These are phyloP conservation scores for Calliopsis andreniformis DNA, from an alignment of 1,140 invertebrate species.

Conservation along the genomic window DNA sequence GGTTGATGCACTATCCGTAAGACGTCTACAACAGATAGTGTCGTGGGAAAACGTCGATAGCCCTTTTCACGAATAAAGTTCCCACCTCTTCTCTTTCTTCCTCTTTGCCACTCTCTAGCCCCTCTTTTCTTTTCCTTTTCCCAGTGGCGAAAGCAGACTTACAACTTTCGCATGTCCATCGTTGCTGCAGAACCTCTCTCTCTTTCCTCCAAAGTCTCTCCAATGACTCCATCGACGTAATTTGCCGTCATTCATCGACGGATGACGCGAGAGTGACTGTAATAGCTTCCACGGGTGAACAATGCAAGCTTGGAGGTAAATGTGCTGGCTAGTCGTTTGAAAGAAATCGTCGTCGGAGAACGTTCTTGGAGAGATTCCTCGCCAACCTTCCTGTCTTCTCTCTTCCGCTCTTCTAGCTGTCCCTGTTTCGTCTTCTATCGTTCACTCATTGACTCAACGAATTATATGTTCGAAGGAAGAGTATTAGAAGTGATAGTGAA, in stretches of 20 bases:
- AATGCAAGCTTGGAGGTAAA: slow-evolving; percentile 42
- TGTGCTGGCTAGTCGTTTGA: slow-evolving; percentile 18
- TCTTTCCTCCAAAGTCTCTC: too few relatives aligned
- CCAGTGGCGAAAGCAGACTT: slow-evolving; percentile 1
- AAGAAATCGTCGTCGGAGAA: slow-evolving; percentile 33
- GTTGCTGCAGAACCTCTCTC: too few relatives aligned
- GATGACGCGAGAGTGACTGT: slow-evolving; percentile 45
- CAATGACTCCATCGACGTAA: slow-evolving; percentile 34
- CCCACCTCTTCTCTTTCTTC: neutral
- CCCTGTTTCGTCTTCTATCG: neutral
- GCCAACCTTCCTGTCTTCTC: neutral
- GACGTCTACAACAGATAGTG: slow-evolving; percentile 63
- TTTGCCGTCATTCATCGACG: slow-evolving; percentile 34
- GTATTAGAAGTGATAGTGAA: neutral
- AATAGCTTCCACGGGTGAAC: slow-evolving; percentile 50
- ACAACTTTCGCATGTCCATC: too few relatives aligned
- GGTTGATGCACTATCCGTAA: slow-evolving; percentile 65
- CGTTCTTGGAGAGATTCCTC: slow-evolving; percentile 22
- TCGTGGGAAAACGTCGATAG: slow-evolving; percentile 65
- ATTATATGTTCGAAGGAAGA: slow-evolving; percentile 7
- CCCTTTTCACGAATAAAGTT: slow-evolving; percentile 57
- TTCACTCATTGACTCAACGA: slow-evolving; percentile 5
- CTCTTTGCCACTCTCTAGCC: too few relatives aligned
- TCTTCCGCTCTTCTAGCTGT: neutral
- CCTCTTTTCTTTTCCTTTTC: neutral